phyloP scores from a whole-genome alignment of 2,888 invertebrate genomes.

The Andrena fulva region DNA sequence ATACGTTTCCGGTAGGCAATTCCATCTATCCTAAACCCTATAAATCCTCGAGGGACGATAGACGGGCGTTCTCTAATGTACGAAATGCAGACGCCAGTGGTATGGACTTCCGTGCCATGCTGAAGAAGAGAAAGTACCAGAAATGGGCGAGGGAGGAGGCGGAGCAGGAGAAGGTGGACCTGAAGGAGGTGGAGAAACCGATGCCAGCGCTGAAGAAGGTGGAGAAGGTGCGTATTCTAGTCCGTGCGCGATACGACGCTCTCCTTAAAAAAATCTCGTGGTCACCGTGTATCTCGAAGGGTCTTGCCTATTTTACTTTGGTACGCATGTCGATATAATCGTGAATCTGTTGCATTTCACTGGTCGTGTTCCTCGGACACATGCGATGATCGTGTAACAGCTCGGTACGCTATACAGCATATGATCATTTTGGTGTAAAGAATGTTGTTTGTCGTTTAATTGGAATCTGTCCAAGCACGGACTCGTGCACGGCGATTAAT shows the following conservation, averaged over 20 bases:
- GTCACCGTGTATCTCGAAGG: background rate
- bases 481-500: background rate
- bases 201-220: slow-evolving; percentile 95
- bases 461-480: slow-evolving; percentile 1
- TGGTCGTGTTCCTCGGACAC: slow-evolving; percentile 32
- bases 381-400: slow-evolving; percentile 52
- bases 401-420: slow-evolving; percentile 55
- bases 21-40: background rate
- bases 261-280: background rate
- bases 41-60: background rate
- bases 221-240: slow-evolving; percentile 91
- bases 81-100: slow-evolving; percentile 93
- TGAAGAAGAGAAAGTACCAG: slow-evolving; percentile 97
- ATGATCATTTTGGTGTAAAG: slow-evolving; percentile 21
- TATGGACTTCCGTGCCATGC: slow-evolving; percentile 99
- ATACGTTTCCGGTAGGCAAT: slow-evolving; percentile 94
- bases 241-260: background rate
- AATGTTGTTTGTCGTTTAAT: slow-evolving; percentile 33
- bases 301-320: slow-evolving; percentile 16
- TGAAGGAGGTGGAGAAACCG: slow-evolving; percentile 96
- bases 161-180: slow-evolving; percentile 96
- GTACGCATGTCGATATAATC: slow-evolving; percentile 50
- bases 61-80: background rate
- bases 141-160: slow-evolving; percentile 97
- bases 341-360: slow-evolving; percentile 39